A percentile compares a stretch with the other conserved stretches of the same genome.
Evolutionary conservation across 2,888 invertebrate genomes (phyloP).

Genomic region (Drosophila testacea): DNA sequence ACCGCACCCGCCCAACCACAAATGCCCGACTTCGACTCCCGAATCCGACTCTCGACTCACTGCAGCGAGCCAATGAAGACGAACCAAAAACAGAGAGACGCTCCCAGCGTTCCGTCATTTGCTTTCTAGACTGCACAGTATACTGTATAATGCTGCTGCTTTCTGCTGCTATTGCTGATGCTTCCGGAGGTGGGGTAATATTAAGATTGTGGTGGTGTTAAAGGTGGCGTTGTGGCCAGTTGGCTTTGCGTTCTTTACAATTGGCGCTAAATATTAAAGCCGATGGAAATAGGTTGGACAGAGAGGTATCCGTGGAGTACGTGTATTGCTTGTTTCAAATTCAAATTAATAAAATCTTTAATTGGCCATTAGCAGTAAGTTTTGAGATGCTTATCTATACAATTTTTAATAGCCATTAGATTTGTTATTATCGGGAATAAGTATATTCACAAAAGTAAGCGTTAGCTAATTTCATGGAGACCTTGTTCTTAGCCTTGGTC

Average conservation of each 20-base stretch:
- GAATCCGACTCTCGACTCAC: slow-evolving; percentile 44
- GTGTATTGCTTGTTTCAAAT: neutral
- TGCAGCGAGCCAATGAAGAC: slow-evolving; percentile 72
- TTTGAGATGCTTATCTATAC: neutral
- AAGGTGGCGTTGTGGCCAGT: slow-evolving; percentile 34
- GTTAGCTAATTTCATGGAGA: too few species aligned
- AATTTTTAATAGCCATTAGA: neutral
- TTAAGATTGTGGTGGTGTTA: slow-evolving; percentile 20
- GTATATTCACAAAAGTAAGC: neutral
- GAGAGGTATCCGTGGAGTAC: neutral
- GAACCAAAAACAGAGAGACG: slow-evolving; percentile 54
- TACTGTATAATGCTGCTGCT: slow-evolving; percentile 6
- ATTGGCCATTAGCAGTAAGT: neutral
- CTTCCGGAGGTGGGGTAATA: slow-evolving; percentile 1
- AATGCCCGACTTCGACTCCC: slow-evolving; percentile 54
- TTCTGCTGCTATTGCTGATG: slow-evolving; percentile 12
- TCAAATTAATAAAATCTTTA: neutral
- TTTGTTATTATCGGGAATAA: neutral
- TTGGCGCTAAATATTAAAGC: slow-evolving; percentile 44
- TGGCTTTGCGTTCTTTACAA: slow-evolving; percentile 27
- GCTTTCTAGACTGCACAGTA: slow-evolving; percentile 30
- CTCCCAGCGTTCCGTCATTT: slow-evolving; percentile 34
- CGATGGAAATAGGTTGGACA: neutral
- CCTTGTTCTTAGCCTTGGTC: slow-evolving; percentile 3
- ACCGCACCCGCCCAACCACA: slow-evolving; percentile 71